Base-by-base conservation (phyloP, 2,113 vertebrate species). In the Tragelaphus strepsiceros region DNA sequence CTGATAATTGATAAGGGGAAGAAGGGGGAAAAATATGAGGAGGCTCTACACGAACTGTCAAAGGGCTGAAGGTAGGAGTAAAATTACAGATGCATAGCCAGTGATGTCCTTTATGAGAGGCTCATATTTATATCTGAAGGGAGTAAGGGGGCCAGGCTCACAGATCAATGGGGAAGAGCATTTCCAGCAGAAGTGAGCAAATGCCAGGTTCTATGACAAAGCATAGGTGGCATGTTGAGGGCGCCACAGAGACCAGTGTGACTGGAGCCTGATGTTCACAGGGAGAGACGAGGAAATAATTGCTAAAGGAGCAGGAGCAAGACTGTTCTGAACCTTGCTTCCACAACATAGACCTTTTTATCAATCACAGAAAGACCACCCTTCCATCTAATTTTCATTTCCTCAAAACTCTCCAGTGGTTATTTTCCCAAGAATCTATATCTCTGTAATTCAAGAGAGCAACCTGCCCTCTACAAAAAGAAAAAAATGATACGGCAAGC, bases 351-450 rank as follows among this genome's bases (percentile, higher is more conserved):
- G 3, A 5, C 5, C 39, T 86, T 93, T 95, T 88, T 24, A 56
- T 56, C 67, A 78, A 4, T 43, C 82, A 49, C 1, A 39, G 74
- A 43, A 95, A 95, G 87, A 10, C 21, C 8, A 83, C 14, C 26
- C 61, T 61, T 62, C 88, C 28, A 58, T 51, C 51, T 90, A 90
- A 82, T 78, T 95, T 80, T 91, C 77, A 71, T 46, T 74, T 92
- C 85, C 51, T 92, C 85, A 94, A 88, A 94, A 90, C 64, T 93
- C 62, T 71, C 30, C 51, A 53, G 39, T 30, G 19, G 62, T 83
- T 94, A 94, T 93, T 96, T 82, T 93, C 46, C 64, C 54, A 85
- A 94, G 15, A 94, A 88, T 46, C 39, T 88, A 30, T 35, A 62
- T 71, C 81, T 26, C 35, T 9, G 54, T 91, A 54, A n/a, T 54